Base-by-base conservation (phyloP, 1,140 invertebrate species). In the Geopemphigus sp. region DNA sequence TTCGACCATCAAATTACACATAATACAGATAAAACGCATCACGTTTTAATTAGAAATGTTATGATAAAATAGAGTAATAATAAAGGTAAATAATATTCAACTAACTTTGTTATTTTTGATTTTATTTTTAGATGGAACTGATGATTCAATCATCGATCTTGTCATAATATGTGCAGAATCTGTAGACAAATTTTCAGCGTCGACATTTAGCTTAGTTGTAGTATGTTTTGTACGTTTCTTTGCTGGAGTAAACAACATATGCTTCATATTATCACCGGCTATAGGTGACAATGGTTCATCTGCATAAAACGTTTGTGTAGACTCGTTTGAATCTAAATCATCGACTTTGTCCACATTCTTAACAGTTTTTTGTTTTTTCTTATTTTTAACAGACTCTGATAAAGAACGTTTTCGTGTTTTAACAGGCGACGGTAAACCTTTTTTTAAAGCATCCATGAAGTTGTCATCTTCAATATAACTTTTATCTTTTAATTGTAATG, bases 241-340 rank as follows among this genome's bases (percentile, higher is more conserved):
- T 29, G 57, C 57, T 26, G 74, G 74, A 32, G 74, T 78, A 29
- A 24, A 78, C 12, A 78, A 50, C 39, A 63, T 45, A n/a, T 57
- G 54, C 4, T 59, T 32, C 24, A 56, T 19, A 26, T 24, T 39
- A 39, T 57, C 32, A 12, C 54, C 73, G 17, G 56, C 5, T 8
- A 76, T 76, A 15, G 73, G 56, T 6, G 73, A 76, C 19, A 57
- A 45, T 47, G 59, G n/a, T 61, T 47, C 32, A 11, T 2, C 22
- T 11, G 32, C 24, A 56, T n/a, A n/a, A 53, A 53, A 57, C 11
- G 4, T 59, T 74, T 74, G 50, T 39, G 56, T 10, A 74, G 11
- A 74, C 14, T n/a, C 53, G 22, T 19, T 12, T 19, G 5, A 22
- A 57, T 22, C 8, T 4, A 12, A 24, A 57, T 59, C 14, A 22